Evolutionary conservation across 2,113 vertebrate species (phyloP).

Genomic region (Struthidea cinerea): DNA sequence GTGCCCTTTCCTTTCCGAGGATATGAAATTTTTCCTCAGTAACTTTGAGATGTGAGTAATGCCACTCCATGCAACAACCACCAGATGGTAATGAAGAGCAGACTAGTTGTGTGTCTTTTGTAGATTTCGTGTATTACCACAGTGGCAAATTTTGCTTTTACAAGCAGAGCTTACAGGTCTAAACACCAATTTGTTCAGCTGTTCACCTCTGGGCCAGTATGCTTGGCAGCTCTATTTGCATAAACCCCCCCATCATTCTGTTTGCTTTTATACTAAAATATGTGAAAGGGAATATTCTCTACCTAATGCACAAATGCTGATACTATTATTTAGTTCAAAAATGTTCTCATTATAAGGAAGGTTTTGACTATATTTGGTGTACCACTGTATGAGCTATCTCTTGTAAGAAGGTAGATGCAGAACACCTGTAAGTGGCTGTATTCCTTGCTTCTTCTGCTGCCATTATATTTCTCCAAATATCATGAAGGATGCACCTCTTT

Average conservation of each 20-base stretch:
- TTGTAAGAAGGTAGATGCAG: neutral
- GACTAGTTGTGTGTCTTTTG: neutral
- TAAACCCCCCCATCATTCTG: neutral
- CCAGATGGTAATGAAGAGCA: conserved; percentile 79
- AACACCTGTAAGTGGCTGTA: neutral
- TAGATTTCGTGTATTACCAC: neutral
- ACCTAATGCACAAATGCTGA: neutral
- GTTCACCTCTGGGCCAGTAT: neutral
- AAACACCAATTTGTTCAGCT: neutral
- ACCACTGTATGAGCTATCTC: neutral
- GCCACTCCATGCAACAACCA: conserved; percentile 62
- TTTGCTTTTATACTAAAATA: neutral
- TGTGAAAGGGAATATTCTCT: neutral
- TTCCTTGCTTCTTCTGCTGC: neutral
- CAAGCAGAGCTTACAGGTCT: neutral
- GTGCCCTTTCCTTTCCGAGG: neutral
- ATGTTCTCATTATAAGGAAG: neutral
- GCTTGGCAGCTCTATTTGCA: neutral
- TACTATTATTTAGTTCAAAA: neutral
- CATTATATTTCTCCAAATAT: neutral
- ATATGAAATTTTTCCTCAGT: neutral
- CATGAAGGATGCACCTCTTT: neutral
- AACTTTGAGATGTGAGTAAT: conserved; percentile 38
- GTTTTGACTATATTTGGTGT: neutral
- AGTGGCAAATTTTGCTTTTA: neutral